Conservation (phyloP, 2,797 vertebrate genomes). For the Crotalus adamanteus region DNA sequence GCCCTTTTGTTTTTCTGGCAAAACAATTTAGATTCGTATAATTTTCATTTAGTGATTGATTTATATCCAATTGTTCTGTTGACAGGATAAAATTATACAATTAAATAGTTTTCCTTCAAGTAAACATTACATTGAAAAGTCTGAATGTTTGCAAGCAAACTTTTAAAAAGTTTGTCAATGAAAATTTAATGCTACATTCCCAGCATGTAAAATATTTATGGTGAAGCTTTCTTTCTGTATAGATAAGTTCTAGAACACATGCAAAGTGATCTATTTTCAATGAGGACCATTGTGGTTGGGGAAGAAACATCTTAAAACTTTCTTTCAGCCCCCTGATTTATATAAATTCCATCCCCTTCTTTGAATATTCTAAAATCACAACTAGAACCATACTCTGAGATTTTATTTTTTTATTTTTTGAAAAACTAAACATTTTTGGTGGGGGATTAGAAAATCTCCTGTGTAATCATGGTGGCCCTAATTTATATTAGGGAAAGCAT, state of each 20-base stretch:
- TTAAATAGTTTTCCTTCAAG: slow-evolving; percentile 41
- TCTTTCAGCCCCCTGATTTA: neutral
- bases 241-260: neutral
- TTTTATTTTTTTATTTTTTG: neutral
- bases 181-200: neutral
- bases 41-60: slow-evolving; percentile 4
- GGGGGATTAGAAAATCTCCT: neutral
- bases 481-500: neutral
- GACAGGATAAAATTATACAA: slow-evolving; percentile 7
- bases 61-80: neutral
- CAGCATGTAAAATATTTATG: neutral
- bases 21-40: slow-evolving; percentile 36
- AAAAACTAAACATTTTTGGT: neutral
- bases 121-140: slow-evolving; percentile 19
- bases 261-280: neutral
- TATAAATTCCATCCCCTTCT: neutral
- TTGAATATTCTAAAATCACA: neutral
- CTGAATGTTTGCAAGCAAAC: slow-evolving; percentile 24
- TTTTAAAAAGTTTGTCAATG: neutral
- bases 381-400: neutral
- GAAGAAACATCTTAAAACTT: neutral
- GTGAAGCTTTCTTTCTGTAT: neutral
- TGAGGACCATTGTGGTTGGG: neutral
- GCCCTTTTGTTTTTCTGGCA: slow-evolving; percentile 16
- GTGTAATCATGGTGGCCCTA: neutral